Base-by-base conservation (phyloP, 1,140 invertebrate species). In the Pissodes strobi region DNA sequence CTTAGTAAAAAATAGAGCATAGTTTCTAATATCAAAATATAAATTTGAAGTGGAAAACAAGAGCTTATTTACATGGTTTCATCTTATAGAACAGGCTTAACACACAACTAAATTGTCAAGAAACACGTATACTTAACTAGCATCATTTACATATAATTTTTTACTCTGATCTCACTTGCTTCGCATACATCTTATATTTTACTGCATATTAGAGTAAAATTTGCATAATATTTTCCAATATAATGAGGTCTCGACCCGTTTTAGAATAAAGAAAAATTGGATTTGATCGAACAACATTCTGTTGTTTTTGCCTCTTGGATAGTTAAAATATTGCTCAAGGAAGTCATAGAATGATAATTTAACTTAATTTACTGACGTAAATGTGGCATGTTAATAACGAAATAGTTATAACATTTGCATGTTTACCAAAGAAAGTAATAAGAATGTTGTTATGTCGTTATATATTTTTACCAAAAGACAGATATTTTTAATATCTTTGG, bases 201-300 rank as follows among this genome's bases (percentile, higher is more conserved):
- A 62, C 51, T 62, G 60, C 60, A 62, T 53, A 62, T 53, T 34
- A 55, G 48, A 53, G 49, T 45, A 41, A 53, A 53, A 53, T 62
- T 62, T 62, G 60, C 60, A 62, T 62, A 62, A 45, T 30, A 62
- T 62, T 62, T 62, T 46, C 48, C 23, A 21, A 53, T 45, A n/a
- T 62, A 62, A 62, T 46, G 60, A 62, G 60, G 51, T 62, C 23
- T 53, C 49, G 60, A 30, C 38, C 60, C 60, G 38, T 62, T 62
- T 60, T 53, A 38, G 51, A 53, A 38, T 22, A 30, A 38, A 23
- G 5, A 51, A 51, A 27, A 25, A 18, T 15, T 15, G 12, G 23
- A 51, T 27, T 27, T 27, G 25, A 27, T 27, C 9, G 25, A 27
- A 9, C 25, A 27, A 27, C 25, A 5, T 27, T 27, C 9, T 9